A percentile compares a stretch with the other conserved stretches of the same genome.
These are phyloP conservation scores for Arctocebus calabarensis DNA, from an alignment of 2,797 vertebrate species.

Conservation along the genomic window DNA sequence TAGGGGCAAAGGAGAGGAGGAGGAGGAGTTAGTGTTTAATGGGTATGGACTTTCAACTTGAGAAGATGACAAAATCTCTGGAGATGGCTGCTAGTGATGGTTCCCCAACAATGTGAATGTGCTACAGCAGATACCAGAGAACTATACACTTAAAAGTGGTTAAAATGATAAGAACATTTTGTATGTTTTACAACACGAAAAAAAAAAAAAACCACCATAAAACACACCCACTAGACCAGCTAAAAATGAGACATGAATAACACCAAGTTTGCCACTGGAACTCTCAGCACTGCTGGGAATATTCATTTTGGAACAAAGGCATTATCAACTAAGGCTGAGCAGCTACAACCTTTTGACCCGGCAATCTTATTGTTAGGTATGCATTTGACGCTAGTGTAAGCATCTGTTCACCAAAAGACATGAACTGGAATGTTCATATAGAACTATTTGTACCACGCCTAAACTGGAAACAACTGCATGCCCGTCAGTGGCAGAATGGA, in stretches of 20 bases:
- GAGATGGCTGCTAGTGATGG: neutral
- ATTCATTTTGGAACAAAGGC: neutral
- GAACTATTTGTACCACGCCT: too few species aligned
- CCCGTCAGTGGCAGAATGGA: neutral
- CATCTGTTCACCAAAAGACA: neutral
- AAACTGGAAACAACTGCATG: neutral
- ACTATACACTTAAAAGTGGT: neutral
- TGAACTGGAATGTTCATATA: neutral
- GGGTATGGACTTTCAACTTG: neutral
- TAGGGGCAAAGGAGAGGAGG: fast-evolving
- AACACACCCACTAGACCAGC: neutral
- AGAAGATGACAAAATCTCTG: neutral
- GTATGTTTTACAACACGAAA: neutral
- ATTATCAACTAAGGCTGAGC: neutral
- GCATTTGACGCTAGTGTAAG: neutral
- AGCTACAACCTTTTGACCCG: neutral
- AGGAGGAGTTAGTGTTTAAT: neutral
- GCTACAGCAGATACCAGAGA: neutral
- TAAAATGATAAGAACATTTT: neutral
- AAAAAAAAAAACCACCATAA: neutral
- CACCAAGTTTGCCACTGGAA: neutral
- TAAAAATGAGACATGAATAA: neutral
- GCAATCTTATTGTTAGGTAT: neutral
- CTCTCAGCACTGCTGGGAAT: too few species aligned
- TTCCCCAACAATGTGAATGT: neutral